These are phyloP conservation scores for Achatina immaculata DNA, from an alignment of 1,140 invertebrate species.

Conservation along the genomic window DNA sequence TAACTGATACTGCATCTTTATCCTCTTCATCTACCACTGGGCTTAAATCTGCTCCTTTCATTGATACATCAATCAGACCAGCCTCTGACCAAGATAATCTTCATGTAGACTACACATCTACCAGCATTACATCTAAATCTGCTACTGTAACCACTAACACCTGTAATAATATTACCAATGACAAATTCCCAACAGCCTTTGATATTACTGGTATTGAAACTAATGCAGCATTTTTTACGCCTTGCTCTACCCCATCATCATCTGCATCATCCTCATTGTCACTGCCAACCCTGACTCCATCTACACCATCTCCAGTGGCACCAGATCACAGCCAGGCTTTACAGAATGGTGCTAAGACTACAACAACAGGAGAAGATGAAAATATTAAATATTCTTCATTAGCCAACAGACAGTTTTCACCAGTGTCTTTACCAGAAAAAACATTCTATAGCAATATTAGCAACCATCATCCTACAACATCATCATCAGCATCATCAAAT, in stretches of 20 bases:
- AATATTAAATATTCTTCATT: neutral
- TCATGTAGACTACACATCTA: neutral
- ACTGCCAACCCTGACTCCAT: neutral
- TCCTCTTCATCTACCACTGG: neutral
- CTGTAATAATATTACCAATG: neutral
- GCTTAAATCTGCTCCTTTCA: neutral
- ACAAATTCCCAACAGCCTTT: neutral
- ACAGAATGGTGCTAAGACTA: neutral
- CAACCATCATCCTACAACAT: neutral
- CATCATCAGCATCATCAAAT: conserved; percentile 15
- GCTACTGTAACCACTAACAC: neutral
- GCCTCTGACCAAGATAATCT: neutral
- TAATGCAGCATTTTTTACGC: conserved; percentile 10
- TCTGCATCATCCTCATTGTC: conserved; percentile 6
- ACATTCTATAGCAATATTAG: neutral
- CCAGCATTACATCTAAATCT: neutral
- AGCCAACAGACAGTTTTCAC: neutral
- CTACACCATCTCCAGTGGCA: neutral
- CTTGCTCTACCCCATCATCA: conserved; percentile 11
- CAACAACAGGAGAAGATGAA: neutral
- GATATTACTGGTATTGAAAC: neutral
- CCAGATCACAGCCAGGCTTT: neutral
- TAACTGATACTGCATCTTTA: neutral
- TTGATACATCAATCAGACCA: neutral
- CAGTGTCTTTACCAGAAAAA: neutral